Conservation (phyloP, 2,888 invertebrate genomes). For the Sminthurides aquaticus region DNA sequence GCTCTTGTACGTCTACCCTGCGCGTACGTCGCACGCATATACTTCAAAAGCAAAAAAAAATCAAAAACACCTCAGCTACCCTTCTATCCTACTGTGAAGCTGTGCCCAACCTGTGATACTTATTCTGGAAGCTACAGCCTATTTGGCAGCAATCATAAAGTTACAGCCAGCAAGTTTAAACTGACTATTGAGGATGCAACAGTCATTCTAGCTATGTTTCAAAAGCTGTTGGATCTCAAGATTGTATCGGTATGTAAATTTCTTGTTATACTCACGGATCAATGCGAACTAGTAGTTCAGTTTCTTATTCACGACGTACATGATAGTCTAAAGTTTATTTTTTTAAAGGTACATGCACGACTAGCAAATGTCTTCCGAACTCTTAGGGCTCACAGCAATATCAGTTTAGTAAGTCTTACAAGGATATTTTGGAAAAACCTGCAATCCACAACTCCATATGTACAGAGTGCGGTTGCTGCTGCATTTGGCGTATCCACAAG, state of each 20-base stretch:
- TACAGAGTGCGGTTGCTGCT: not conserved
- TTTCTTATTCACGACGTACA: no score
- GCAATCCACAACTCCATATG: constrained; percentile 3
- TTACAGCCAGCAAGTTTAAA: not conserved
- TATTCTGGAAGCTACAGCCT: not conserved
- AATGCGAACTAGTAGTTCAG: no score
- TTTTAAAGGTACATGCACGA: constrained; percentile 11
- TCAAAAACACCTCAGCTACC: not conserved
- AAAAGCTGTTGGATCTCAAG: not conserved
- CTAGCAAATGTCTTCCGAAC: not conserved
- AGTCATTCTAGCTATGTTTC: not conserved
- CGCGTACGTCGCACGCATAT: not conserved
- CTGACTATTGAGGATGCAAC: not conserved
- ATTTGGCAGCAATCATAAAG: not conserved
- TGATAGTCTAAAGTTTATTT: no score
- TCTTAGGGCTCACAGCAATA: not conserved
- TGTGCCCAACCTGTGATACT: not conserved
- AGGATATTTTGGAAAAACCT: constrained; percentile 12
- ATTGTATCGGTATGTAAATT: not conserved
- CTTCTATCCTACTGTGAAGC: not conserved
- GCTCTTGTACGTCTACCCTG: constrained; percentile 17
- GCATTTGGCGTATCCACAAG: constrained; percentile 9
- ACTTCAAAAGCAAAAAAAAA: not conserved
- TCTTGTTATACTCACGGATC: no score
- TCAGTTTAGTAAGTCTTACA: constrained; percentile 7